Percentiles rank a stretch among this genome's conserved stretches.
phyloP scores from a whole-genome alignment of 2,113 vertebrate species.

The Rhipidura dahli region DNA sequence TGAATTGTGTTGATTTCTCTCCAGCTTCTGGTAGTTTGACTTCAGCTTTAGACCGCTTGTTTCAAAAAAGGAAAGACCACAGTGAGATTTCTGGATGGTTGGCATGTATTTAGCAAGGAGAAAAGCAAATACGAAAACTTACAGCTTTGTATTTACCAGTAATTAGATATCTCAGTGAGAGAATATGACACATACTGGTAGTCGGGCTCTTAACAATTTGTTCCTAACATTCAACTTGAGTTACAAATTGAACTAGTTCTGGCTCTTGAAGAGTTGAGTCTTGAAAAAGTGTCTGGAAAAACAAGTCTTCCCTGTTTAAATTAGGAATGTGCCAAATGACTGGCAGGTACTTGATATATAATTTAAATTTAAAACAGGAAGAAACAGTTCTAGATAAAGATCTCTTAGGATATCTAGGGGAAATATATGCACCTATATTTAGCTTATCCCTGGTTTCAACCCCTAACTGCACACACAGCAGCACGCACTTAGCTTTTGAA shows the following conservation, averaged over 20 bases:
- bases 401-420: constrained; percentile 51
- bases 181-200: not conserved
- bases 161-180: not conserved
- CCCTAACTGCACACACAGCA: constrained; percentile 24
- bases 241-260: constrained; percentile 60
- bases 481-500: not conserved
- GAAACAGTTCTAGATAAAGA: constrained; percentile 58
- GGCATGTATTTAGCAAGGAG: not conserved
- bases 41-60: not conserved
- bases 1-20: not conserved
- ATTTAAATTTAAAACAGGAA: constrained; percentile 71
- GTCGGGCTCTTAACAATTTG: not conserved
- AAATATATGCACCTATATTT: constrained; percentile 64
- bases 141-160: not conserved
- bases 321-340: constrained; percentile 63
- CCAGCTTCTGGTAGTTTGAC: not conserved
- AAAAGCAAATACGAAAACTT: not conserved
- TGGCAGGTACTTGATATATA: constrained; percentile 61
- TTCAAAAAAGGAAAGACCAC: not conserved
- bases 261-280: constrained; percentile 64
- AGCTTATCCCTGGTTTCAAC: constrained; percentile 50
- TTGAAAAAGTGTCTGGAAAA: constrained; percentile 67
- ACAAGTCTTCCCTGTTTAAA: constrained; percentile 68
- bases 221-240: constrained; percentile 2
- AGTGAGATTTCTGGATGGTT: not conserved